Conservation (phyloP, 2,113 vertebrate genomes). For the Drymodes brunneopygia region DNA sequence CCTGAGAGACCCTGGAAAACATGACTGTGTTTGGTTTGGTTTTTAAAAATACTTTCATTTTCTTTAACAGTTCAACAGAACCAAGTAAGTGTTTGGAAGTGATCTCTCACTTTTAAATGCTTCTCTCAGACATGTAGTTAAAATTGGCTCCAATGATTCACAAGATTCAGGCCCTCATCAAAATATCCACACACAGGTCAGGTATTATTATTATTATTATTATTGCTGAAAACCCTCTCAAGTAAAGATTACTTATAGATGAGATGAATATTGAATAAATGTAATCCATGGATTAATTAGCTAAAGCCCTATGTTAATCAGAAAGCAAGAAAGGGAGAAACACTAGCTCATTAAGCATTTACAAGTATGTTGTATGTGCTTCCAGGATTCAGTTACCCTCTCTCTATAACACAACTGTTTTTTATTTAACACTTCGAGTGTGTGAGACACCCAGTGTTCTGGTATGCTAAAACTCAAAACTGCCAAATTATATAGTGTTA, state of each 20-base stretch:
- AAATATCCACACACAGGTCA: neutral
- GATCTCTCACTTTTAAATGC: neutral
- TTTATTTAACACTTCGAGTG: conserved; percentile 52
- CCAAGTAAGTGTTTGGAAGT: neutral
- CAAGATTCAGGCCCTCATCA: neutral
- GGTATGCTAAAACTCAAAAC: neutral
- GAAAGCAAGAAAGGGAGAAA: conserved; percentile 59
- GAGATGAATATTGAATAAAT: conserved; percentile 51
- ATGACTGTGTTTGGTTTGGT: accelerated
- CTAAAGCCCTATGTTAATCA: conserved; percentile 53
- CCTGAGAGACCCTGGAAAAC: neutral
- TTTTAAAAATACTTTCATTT: accelerated
- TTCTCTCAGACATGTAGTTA: neutral
- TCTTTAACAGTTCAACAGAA: neutral
- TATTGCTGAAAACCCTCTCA: neutral
- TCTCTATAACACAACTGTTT: conserved; percentile 48
- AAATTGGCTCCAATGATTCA: neutral
- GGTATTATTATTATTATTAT: neutral
- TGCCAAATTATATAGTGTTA: neutral
- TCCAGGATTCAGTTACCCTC: conserved; percentile 51
- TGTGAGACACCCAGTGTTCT: neutral
- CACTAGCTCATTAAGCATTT: conserved; percentile 60
- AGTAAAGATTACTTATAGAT: conserved; percentile 47
- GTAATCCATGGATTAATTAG: conserved; percentile 62
- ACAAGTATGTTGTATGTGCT: conserved; percentile 29